These are phyloP conservation scores for Falco berigora DNA, from an alignment of 2,797 vertebrate species.

Conservation along the genomic window DNA sequence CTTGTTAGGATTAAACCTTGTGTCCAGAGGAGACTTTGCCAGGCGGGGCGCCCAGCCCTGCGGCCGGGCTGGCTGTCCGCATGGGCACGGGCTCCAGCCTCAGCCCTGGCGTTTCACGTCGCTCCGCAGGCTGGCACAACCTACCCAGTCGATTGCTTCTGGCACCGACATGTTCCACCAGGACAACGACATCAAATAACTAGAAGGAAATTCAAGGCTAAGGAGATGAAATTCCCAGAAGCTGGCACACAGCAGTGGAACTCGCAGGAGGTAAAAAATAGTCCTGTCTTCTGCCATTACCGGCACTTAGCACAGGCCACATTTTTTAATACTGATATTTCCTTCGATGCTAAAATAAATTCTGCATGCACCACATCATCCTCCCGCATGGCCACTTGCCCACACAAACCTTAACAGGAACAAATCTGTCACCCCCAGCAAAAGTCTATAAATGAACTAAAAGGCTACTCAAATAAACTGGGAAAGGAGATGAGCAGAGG, in stretches of 20 bases:
- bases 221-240: neutral
- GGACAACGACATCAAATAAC: neutral
- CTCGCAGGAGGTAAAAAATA: neutral
- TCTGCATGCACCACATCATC: neutral
- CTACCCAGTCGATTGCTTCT: neutral
- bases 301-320: neutral
- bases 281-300: neutral
- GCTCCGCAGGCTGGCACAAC: neutral
- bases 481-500: neutral
- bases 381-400: neutral
- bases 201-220: neutral
- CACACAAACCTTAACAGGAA: neutral
- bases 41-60: fast-evolving
- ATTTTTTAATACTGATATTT: neutral
- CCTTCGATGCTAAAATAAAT: neutral
- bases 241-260: neutral
- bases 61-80: fast-evolving
- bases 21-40: neutral
- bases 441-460: neutral
- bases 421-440: neutral
- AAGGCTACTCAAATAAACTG: neutral
- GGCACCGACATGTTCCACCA: neutral
- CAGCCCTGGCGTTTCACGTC: neutral
- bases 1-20: neutral
- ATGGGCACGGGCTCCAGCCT: neutral